These are phyloP conservation scores for Graptemys geographica DNA, from an alignment of 2,797 vertebrate genomes.

Conservation along the genomic window DNA sequence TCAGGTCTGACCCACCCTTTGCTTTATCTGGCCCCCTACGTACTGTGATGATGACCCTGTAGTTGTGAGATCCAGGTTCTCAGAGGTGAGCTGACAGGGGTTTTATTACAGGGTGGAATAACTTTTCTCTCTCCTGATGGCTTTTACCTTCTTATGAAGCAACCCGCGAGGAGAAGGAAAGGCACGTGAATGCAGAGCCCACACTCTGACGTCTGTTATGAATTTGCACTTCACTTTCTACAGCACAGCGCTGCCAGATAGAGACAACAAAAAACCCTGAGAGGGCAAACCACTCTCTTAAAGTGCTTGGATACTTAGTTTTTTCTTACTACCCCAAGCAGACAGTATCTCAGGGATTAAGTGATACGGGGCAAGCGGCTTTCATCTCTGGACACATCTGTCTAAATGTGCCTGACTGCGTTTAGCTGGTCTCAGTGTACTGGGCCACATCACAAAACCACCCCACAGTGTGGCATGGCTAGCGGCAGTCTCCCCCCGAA, in stretches of 20 bases:
- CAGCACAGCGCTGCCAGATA: rapidly evolving
- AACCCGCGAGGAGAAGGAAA: neutral
- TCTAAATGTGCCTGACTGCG: neutral
- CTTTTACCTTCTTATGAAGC: rapidly evolving
- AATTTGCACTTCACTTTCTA: rapidly evolving
- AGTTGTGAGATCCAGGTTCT: neutral
- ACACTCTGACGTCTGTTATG: rapidly evolving
- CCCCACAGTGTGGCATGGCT: too few relatives aligned
- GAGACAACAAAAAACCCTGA: rapidly evolving
- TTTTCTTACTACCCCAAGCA: neutral
- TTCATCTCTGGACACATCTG: rapidly evolving
- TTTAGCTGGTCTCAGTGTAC: rapidly evolving
- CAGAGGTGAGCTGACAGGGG: too few relatives aligned
- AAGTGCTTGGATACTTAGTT: neutral
- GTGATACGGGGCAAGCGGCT: neutral
- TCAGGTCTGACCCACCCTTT: neutral
- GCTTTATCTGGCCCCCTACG: rapidly evolving
- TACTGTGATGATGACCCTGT: rapidly evolving
- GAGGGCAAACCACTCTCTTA: rapidly evolving
- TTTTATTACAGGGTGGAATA: rapidly evolving
- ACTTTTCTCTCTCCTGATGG: rapidly evolving
- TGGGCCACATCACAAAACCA: too few relatives aligned
- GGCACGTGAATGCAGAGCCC: neutral
- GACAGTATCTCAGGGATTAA: neutral
- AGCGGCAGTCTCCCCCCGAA: neutral